Evolutionary conservation across 2,797 vertebrate species (phyloP), one percentile per base, ranked within the genome.

Genomic region (Esox masquinongy): DNA sequence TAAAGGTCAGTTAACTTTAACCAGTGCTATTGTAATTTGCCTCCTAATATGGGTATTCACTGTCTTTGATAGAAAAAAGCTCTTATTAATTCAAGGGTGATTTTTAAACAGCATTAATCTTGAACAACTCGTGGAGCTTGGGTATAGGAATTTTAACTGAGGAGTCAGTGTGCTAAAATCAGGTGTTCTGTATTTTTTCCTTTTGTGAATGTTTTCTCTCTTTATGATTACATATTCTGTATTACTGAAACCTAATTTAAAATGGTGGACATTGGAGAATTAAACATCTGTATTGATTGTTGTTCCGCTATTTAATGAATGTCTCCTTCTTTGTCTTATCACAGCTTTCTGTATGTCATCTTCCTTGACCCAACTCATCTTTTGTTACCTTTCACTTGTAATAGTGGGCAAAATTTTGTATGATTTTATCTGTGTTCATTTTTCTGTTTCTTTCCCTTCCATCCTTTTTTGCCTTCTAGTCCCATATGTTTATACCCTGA

Each of bases 291-390:
- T 85, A 87, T 84, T 84, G 85, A 87, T 90, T 91, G 84, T 87
- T 83, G 64, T 87, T 86, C 56, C 79, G 80, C 80, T 82, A 90
- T 87, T 87, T 80, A 79, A 84, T 90, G 90, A 92, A 92, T 93
- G 88, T 92, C 82, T 81, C 59, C 17, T 12, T 70, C 17, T 17
- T 59, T 79, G 50, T 82, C 53, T 70, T 70, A 68, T 70, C 24
- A 68, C 71, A 47, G 47, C 51, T 14, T 19, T 9, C 22, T 1
- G 29, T 3, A 49, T 77, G 34, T n/a, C 29, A 53, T 68, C 15
- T 43, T 61, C 43, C 39, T 66, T 49, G 22, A 39, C 36, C 31
- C 59, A 15, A 17, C 11, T 4, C 43, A 0, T 34, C 39, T 64
- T 16, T 43, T 47, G 3, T 6, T 26, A 67, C 59, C 47, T 36